phyloP scores from a whole-genome alignment of 1,140 invertebrate genomes.

The Trachelipus rathkii region DNA sequence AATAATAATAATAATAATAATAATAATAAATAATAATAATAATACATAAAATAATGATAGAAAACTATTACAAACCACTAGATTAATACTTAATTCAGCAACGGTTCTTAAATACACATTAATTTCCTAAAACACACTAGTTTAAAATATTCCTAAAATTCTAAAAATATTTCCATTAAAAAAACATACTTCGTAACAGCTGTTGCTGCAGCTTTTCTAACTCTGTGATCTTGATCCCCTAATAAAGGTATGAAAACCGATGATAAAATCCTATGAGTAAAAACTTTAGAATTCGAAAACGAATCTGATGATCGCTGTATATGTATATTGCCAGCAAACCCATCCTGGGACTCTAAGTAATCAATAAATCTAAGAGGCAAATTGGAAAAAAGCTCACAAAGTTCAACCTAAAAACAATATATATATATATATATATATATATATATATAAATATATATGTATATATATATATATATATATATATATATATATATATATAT shows the following conservation, averaged over 20 bases:
- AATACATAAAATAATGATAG: too few species aligned
- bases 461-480: too few species aligned
- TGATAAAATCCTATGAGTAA: conserved; percentile 61
- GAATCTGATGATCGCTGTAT: conserved; percentile 25
- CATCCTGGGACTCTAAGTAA: conserved; percentile 45
- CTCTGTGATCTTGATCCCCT: conserved; percentile 70
- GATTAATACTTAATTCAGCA: too few species aligned
- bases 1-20: too few species aligned
- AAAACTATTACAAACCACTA: too few species aligned
- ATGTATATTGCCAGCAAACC: conserved; percentile 4
- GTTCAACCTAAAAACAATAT: conserved; percentile 49
- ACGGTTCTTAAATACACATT: too few species aligned
- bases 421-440: not conserved
- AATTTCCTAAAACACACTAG: too few species aligned
- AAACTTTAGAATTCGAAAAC: conserved; percentile 45
- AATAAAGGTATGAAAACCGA: conserved; percentile 62
- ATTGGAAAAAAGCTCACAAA: conserved; percentile 52
- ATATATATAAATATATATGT: too few species aligned
- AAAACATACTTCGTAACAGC: conserved; percentile 62
- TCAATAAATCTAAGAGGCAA: conserved; percentile 52
- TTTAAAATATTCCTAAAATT: too few species aligned
- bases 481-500: too few species aligned
- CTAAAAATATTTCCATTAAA: too few species aligned
- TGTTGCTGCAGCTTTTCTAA: conserved; percentile 65
- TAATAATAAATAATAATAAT: too few species aligned